A percentile compares a stretch with the other conserved stretches of the same genome.
Conservation (phyloP, 2,888 invertebrate genomes). For the Junonia oenone region DNA sequence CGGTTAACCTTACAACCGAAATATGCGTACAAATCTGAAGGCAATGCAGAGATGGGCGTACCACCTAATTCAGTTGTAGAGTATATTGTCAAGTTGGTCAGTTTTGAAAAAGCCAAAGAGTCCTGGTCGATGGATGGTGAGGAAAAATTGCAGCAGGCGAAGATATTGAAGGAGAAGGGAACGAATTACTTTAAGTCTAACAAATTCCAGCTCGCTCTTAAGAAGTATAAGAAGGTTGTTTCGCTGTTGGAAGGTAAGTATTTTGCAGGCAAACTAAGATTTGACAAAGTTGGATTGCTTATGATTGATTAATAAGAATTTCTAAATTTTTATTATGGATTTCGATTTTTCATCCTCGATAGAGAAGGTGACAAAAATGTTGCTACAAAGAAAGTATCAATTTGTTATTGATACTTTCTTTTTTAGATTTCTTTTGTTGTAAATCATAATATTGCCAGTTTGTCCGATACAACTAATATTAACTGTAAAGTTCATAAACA, state of each 20-base stretch:
- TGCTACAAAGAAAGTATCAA: too few relatives aligned
- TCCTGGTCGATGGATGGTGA: conserved; percentile 88
- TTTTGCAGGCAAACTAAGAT: too few relatives aligned
- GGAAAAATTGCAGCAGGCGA: conserved; percentile 90
- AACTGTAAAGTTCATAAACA: too few relatives aligned
- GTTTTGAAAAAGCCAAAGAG: conserved; percentile 90
- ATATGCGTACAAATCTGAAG: conserved; percentile 88
- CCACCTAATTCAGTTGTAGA: conserved; percentile 88
- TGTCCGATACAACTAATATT: too few relatives aligned
- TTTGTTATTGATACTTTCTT: too few relatives aligned
- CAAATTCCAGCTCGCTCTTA: conserved; percentile 88
- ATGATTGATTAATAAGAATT: too few relatives aligned
- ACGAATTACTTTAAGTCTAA: conserved; percentile 91
- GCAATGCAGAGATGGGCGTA: conserved; percentile 84
- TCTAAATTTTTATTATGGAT: too few relatives aligned
- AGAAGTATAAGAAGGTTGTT: conserved; percentile 90
- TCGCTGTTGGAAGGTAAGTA: conserved; percentile 74
- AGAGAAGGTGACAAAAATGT: too few relatives aligned
- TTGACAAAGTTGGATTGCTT: not conserved
- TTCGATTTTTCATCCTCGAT: too few relatives aligned
- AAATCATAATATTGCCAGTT: too few relatives aligned
- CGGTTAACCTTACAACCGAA: conserved; percentile 85
- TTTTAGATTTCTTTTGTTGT: too few relatives aligned
- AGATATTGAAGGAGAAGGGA: conserved; percentile 93
- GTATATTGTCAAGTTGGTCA: conserved; percentile 89